These are phyloP conservation scores for Neopipo cinnamomea DNA, from an alignment of 2,113 vertebrate species.

Conservation along the genomic window DNA sequence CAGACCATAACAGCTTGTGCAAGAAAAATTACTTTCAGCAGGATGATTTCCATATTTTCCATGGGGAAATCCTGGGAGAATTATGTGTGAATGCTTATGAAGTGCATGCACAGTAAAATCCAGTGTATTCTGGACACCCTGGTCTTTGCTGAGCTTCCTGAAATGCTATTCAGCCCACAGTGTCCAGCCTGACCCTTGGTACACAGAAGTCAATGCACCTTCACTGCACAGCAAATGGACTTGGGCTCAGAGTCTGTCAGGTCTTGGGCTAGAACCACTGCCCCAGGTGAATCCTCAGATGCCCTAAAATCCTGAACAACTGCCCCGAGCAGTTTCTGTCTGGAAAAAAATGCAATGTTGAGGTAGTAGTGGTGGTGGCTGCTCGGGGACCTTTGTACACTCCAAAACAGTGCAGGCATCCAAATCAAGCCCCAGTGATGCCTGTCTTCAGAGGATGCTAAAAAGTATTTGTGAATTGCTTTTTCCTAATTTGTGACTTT, in stretches of 20 bases:
- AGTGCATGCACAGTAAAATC: not conserved
- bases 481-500: not conserved
- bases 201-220: not conserved
- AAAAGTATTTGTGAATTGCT: not conserved
- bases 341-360: not conserved
- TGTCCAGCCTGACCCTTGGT: not conserved
- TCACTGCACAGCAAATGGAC: fast-evolving
- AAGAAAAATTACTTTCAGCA: not conserved
- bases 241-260: fast-evolving
- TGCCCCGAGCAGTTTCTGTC: not conserved
- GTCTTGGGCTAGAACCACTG: not conserved
- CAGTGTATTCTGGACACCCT: not conserved
- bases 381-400: fast-evolving
- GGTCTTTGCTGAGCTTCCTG: not conserved
- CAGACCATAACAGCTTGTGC: not conserved
- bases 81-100: not conserved
- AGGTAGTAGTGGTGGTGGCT: not conserved
- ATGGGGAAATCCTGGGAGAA: not conserved
- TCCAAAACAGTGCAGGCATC: not conserved
- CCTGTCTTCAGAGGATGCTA: not conserved
- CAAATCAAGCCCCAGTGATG: not conserved
- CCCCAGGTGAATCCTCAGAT: not conserved
- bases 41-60: not conserved
- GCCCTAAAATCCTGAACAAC: not conserved
- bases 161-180: not conserved